A percentile compares a stretch with the other conserved stretches of the same genome.
phyloP scores from a whole-genome alignment of 1,140 invertebrate species.

The Sitophilus oryzae region DNA sequence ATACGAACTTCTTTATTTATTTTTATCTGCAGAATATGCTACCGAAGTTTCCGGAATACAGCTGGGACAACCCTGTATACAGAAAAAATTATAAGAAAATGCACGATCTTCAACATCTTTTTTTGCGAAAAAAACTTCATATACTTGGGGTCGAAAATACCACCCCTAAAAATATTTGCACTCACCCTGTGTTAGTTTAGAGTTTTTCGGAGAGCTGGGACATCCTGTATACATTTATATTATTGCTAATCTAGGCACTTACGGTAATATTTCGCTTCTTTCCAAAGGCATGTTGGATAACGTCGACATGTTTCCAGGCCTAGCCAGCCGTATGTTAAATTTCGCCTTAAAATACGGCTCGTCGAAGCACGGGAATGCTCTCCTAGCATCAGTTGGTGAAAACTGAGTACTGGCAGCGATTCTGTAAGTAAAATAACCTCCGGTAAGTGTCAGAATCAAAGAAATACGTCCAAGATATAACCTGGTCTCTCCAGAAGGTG shows the following conservation, averaged over 20 bases:
- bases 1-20: too few species aligned
- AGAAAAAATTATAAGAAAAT: too few species aligned
- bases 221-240: neutral
- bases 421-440: slow-evolving; percentile 43
- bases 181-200: too few species aligned
- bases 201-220: too few species aligned
- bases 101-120: too few species aligned
- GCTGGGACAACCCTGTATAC: too few species aligned
- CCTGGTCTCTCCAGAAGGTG: slow-evolving; percentile 8
- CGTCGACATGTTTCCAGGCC: slow-evolving; percentile 36
- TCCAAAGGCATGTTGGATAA: slow-evolving; percentile 40
- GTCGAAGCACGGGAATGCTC: slow-evolving; percentile 86
- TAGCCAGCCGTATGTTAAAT: slow-evolving; percentile 63
- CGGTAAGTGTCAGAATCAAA: neutral
- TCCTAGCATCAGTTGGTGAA: slow-evolving; percentile 70
- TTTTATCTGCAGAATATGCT: too few species aligned
- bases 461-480: neutral
- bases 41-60: too few species aligned
- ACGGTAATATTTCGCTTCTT: slow-evolving; percentile 19
- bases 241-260: slow-evolving; percentile 2
- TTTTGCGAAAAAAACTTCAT: too few species aligned
- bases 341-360: slow-evolving; percentile 79
- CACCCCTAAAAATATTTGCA: too few species aligned
- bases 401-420: slow-evolving; percentile 74
- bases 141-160: too few species aligned